Evolutionary conservation across 2,888 invertebrate species (phyloP).

Genomic region (Phasia obesa): DNA sequence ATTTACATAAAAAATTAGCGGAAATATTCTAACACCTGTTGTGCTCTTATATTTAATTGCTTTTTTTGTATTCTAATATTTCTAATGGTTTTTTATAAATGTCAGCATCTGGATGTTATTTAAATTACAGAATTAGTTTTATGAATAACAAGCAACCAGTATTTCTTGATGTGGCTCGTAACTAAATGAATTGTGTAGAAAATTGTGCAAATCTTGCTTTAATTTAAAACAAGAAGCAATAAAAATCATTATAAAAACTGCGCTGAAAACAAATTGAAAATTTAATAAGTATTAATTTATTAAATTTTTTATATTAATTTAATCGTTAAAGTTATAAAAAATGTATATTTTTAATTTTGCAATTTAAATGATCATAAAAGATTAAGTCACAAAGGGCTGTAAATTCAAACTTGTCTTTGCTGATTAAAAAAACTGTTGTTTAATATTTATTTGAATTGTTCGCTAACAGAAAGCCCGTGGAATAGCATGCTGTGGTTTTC

Average conservation of each 20-base stretch:
- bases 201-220: neutral
- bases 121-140: conserved; percentile 10
- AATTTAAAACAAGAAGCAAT: neutral
- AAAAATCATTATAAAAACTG: neutral
- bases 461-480: too few species aligned
- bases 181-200: neutral
- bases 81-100: neutral
- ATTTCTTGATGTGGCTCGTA: conserved; percentile 4
- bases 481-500: too few species aligned
- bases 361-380: neutral
- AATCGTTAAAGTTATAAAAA: neutral
- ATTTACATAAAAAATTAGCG: conserved; percentile 27
- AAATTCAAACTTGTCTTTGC: too few species aligned
- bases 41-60: neutral
- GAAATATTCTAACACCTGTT: conserved; percentile 61
- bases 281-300: neutral
- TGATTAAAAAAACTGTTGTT: too few species aligned
- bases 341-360: neutral
- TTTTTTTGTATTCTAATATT: neutral
- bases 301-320: neutral
- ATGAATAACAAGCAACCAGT: neutral
- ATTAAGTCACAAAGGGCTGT: too few species aligned
- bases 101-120: conserved; percentile 28
- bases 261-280: neutral
- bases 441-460: too few species aligned